Evolutionary conservation across 2,888 invertebrate species (phyloP), one percentile per base, ranked within the genome.

Genomic region (Acleris holmiana): DNA sequence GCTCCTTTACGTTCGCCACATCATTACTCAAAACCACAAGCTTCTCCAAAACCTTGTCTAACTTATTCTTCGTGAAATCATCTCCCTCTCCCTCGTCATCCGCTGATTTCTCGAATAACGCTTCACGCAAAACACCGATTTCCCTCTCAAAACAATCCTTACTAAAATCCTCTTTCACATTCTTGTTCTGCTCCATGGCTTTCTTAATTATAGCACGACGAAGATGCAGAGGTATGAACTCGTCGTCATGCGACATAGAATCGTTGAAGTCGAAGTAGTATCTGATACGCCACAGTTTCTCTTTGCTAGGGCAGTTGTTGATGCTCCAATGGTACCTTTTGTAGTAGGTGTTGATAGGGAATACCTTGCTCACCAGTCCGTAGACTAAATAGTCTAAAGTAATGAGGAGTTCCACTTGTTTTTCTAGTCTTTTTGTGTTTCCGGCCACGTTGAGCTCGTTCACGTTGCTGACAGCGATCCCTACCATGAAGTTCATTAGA

Each of bases 381-480:
- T 77, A 77, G 13, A 78, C 74, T 15, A 79, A 67, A 29, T 68
- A 67, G 60, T 83, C 83, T 47, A 83, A 68, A 46, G 79, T 71
- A 54, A 76, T 73, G 13, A 83, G 71, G 59, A 83, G 83, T 58
- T 78, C 79, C 7, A 83, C 84, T 69, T 88, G 87, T 65, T 86
- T 84, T 13, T 77, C 76, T 10, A 86, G 71, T 40, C 84, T 68
- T 49, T 82, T 79, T 4, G 84, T 80, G 62, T 82, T 78, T 1
- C 86, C 87, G 62, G 84, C 80, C 7, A 82, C 80, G 69, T 85
- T 82, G 13, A 89, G 76, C 15, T 76, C 78, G 35, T 80, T 79
- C 13, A 86, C 82, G 67, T 88, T 87, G 68, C 81, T 86, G 41
- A 88, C 87, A 10, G 87, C 86, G 57, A 88, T 72, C 64, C 87